phyloP scores from a whole-genome alignment of 2,797 vertebrate genomes.

The Vespertilio murinus region DNA sequence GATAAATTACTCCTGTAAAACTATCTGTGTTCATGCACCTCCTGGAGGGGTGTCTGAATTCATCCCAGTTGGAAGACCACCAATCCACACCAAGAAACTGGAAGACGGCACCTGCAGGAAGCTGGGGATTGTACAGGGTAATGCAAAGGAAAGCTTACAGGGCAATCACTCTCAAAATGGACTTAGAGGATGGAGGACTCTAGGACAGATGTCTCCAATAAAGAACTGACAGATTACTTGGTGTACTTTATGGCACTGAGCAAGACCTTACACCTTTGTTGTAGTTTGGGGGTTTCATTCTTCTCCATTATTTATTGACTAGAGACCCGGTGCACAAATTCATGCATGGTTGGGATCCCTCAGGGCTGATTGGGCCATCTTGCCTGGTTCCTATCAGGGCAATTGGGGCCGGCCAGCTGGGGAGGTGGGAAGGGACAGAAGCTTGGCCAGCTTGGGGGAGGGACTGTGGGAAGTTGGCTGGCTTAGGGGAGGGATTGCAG shows the following conservation, averaged over 20 bases:
- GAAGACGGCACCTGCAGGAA: not conserved
- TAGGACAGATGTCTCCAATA: not conserved
- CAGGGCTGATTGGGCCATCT: no score
- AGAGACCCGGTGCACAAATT: no score
- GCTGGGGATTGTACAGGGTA: not conserved
- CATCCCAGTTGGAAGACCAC: not conserved
- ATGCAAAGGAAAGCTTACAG: not conserved
- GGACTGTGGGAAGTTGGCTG: no score
- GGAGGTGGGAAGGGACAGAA: no score
- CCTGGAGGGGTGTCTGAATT: not conserved
- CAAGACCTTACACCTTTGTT: not conserved
- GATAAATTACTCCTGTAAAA: conserved; percentile 31
- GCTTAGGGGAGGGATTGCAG: no score
- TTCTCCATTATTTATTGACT: not conserved
- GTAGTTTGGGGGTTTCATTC: not conserved
- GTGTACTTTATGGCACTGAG: not conserved
- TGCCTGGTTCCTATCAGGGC: no score
- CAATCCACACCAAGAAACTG: not conserved
- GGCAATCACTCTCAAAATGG: not conserved
- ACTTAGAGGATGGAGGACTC: not conserved
- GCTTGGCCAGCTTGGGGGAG: no score
- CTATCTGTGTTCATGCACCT: not conserved
- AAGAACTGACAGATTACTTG: not conserved
- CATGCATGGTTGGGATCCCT: no score
- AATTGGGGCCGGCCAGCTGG: no score